A percentile compares a stretch with the other conserved stretches of the same genome.
Evolutionary conservation across 2,797 vertebrate species (phyloP).

Genomic region (Micropoecilia bifurca): DNA sequence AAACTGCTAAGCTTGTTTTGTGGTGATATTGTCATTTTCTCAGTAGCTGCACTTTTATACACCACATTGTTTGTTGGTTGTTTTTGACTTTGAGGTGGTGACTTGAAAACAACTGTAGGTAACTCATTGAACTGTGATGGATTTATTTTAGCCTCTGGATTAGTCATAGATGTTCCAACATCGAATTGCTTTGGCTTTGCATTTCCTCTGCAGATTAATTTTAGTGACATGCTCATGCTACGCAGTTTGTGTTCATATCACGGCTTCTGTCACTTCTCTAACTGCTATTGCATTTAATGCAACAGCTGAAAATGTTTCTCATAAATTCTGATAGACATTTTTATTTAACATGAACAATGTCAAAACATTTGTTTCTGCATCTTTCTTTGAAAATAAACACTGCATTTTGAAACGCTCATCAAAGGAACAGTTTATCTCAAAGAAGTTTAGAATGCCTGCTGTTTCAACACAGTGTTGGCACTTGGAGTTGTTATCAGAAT

Average conservation of each 20-base stretch:
- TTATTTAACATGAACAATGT: neutral
- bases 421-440: neutral
- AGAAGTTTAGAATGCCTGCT: neutral
- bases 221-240: slow-evolving; percentile 3
- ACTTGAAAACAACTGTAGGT: slow-evolving; percentile 33
- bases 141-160: slow-evolving; percentile 19
- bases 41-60: slow-evolving; percentile 53
- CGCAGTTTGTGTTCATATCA: neutral
- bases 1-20: slow-evolving; percentile 70
- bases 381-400: neutral
- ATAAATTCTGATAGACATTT: neutral
- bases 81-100: slow-evolving; percentile 35
- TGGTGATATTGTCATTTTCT: slow-evolving; percentile 49
- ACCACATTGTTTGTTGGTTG: slow-evolving; percentile 34
- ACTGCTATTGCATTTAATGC: neutral
- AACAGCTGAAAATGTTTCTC: neutral
- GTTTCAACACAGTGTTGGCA: neutral
- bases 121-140: slow-evolving; percentile 28
- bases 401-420: neutral
- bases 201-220: slow-evolving; percentile 5
- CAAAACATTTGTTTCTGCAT: neutral
- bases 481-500: too few relatives aligned
- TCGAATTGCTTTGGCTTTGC: slow-evolving; percentile 15
- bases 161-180: slow-evolving; percentile 21
- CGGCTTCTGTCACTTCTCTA: neutral